These are phyloP conservation scores for Drosophila pseudoananassae DNA, from an alignment of 1,140 invertebrate genomes.

Conservation along the genomic window DNA sequence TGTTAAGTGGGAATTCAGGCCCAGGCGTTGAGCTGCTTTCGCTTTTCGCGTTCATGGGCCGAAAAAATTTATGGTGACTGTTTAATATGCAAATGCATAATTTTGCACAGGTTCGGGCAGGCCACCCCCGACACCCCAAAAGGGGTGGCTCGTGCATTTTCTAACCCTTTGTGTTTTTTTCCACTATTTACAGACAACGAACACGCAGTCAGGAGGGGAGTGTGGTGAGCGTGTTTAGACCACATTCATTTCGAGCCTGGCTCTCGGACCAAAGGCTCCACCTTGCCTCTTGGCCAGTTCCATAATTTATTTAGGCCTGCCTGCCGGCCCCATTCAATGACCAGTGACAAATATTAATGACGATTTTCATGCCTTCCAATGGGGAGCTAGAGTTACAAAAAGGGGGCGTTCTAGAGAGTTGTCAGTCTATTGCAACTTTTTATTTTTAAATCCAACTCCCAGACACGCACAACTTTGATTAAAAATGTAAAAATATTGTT, in stretches of 20 bases:
- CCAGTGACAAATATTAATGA: conserved; percentile 83
- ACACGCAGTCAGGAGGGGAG: conserved; percentile 51
- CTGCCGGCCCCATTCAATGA: conserved; percentile 62
- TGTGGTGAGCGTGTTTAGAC: conserved; percentile 62
- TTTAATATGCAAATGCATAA: conserved; percentile 82
- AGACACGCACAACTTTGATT: conserved; percentile 11
- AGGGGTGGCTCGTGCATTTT: conserved; percentile 47
- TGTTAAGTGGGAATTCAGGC: conserved; percentile 48
- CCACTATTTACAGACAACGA: conserved; percentile 63
- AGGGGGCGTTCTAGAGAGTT: not conserved
- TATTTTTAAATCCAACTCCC: conserved; percentile 22
- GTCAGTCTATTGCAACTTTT: conserved; percentile 41
- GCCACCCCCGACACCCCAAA: conserved; percentile 10
- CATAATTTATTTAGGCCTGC: conserved; percentile 74
- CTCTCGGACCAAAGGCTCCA: conserved; percentile 31
- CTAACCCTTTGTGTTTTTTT: conserved; percentile 50
- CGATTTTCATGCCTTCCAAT: conserved; percentile 80
- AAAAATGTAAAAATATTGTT: not conserved
- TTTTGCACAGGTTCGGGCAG: conserved; percentile 55
- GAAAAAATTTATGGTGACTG: conserved; percentile 65
- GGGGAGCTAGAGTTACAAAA: not conserved
- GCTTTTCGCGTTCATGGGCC: conserved; percentile 31
- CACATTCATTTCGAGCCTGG: conserved; percentile 67
- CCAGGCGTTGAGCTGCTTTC: conserved; percentile 37
- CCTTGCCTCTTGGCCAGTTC: conserved; percentile 45